Evolutionary conservation across 2,888 invertebrate genomes (phyloP), one percentile per base, ranked within the genome.

Genomic region (Tromatobia lineatoria): DNA sequence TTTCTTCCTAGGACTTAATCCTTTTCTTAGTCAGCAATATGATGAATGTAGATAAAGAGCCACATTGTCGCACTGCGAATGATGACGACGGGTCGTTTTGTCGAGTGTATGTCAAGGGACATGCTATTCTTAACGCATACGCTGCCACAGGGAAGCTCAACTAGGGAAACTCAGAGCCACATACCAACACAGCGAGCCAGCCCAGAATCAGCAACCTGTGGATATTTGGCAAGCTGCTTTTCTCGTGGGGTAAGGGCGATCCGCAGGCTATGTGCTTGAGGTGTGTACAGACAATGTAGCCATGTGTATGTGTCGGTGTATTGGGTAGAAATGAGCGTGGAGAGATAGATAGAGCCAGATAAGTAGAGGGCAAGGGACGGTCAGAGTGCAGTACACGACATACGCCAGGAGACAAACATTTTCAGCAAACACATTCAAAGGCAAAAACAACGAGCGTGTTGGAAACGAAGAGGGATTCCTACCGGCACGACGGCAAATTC

Each of bases 201-300:
- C 38, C 20, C 80, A 89, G 90, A 91, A 92, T 89, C 91, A 92
- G 92, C 92, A 92, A 92, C 92, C 92, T 92, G 92, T 92, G 92
- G 92, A 92, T 92, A 92, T 92, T 92, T 92, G 92, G 90, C 89
- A 91, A 91, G 90, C 90, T 89, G 91, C 88, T 92, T 91, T 90
- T 88, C 89, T 84, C 86, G 29, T 45, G 59, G 67, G 29, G n/a
- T 29, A 25, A 76, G 70, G n/a, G 50, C n/a, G n/a, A 50, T 50
- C 50, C 50, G 18, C 18, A 18, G 50, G 50, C n/a, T 50, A 18
- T 69, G 42, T 34, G 57, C 67, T 45, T 59, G 23, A 29, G 45
- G 38, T 45, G 20, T 18, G 57, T 34, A 59, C 59, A 61, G 75
- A 75, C 20, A 23, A 54, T 23, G 54, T 7, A 20, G 3, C 3